Evolutionary conservation across 2,888 invertebrate genomes (phyloP), one percentile per base, ranked within the genome.

Genomic region (Amiota mariae): DNA sequence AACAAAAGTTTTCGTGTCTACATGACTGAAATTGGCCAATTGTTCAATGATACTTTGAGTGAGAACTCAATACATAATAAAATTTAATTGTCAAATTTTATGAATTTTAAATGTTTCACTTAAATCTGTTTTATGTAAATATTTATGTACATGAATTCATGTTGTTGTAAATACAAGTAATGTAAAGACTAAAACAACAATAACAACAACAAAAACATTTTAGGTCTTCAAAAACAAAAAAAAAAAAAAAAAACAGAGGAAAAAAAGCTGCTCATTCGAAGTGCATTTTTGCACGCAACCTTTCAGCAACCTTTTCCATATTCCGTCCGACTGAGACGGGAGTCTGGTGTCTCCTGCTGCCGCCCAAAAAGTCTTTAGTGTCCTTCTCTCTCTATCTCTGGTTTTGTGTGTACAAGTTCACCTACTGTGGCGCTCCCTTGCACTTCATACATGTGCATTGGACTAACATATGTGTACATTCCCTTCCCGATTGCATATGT

Each of bases 221-320:
- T 12, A 56, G 59, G 71, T 71, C 73, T 67, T 66, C 49, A 59
- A 54, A 59, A 2, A 36, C 13, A 56, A 51, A 18, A n/a, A 9
- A 24, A 18, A 0, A 0, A 49, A 11, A 12, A 46, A 46, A 36
- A 13, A 6, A 24, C 24, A 24, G 2, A 36, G 4, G 36, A 6
- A 36, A 36, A 36, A 57, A 47, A 71, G 4, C 67, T 73, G 56
- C 80, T 59, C 63, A 68, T 79, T 75, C 81, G 85, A 84, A 85
- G 82, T 87, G 86, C 87, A 87, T 86, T 79, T 85, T 81, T 86
- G 86, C 86, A 86, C 86, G 86, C 86, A 84, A 86, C 81, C 81
- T 83, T 82, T 73, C 63, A 15, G 18, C 49, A 15, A 13, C 8
- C 15, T 63, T 51, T 15, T 49, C 36, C 18, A 10, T 51, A 18